Percentiles rank a stretch among this genome's conserved stretches.
These are phyloP conservation scores for Oryzias javanicus DNA, from an alignment of 2,113 vertebrate genomes.

Conservation along the genomic window DNA sequence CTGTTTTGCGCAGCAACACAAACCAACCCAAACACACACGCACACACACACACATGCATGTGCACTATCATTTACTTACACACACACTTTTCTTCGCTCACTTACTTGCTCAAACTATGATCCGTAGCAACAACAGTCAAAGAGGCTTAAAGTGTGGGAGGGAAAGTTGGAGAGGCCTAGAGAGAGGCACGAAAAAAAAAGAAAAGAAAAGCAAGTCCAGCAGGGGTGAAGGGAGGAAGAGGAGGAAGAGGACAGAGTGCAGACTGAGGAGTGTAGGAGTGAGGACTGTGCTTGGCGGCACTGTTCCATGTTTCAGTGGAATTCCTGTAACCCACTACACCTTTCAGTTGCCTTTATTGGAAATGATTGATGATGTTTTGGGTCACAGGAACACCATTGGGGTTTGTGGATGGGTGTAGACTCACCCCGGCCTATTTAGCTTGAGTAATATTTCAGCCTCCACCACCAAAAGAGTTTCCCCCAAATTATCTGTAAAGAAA, in stretches of 20 bases:
- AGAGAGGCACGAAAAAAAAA: neutral
- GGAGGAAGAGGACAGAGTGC: constrained; percentile 27
- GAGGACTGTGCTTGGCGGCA: constrained; percentile 29
- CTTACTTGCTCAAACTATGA: constrained; percentile 18
- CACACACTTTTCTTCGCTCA: neutral
- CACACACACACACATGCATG: constrained; percentile 12
- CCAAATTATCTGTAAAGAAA: no score
- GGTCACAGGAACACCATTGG: constrained; percentile 22
- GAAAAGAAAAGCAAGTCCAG: constrained; percentile 32
- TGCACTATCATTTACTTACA: neutral
- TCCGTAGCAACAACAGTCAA: constrained; percentile 17
- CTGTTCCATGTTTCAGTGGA: constrained; percentile 54
- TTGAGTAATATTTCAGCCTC: neutral
- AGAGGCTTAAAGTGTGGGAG: constrained; percentile 35
- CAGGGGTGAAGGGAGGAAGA: constrained; percentile 58
- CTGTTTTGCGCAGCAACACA: constrained; percentile 45
- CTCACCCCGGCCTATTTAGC: constrained; percentile 42
- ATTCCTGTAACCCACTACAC: constrained; percentile 54
- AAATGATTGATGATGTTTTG: constrained; percentile 53
- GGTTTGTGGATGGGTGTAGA: constrained; percentile 2
- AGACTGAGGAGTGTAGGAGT: constrained; percentile 35
- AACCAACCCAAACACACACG: constrained; percentile 21
- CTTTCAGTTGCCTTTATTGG: constrained; percentile 52
- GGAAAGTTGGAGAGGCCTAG: constrained; percentile 9
- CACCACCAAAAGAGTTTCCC: neutral